Percentiles rank a stretch among this genome's conserved stretches.
Conservation (phyloP, 2,888 invertebrate species). For the Epirrita christyi region DNA sequence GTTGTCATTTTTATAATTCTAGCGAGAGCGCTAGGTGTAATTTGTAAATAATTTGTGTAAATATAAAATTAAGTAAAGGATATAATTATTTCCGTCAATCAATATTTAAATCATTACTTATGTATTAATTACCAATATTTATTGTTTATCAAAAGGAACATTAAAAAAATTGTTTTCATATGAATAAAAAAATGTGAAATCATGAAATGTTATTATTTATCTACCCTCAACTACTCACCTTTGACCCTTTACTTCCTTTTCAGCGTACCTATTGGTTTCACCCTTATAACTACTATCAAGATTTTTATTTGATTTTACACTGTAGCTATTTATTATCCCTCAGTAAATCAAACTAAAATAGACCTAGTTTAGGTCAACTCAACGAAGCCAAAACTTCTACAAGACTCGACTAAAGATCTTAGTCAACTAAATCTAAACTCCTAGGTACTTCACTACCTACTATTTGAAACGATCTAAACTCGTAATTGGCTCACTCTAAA, state of each 20-base stretch:
- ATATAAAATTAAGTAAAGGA: slow-evolving; percentile 66
- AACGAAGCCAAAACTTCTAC: no score
- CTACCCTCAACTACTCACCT: neutral
- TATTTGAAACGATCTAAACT: no score
- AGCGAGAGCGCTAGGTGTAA: slow-evolving; percentile 59
- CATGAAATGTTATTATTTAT: neutral
- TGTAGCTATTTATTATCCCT: no score
- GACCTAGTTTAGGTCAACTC: no score
- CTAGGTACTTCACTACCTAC: no score
- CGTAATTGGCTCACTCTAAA: no score
- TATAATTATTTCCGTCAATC: slow-evolving; percentile 78
- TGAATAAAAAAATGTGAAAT: slow-evolving; percentile 66
- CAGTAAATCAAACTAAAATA: no score
- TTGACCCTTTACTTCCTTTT: neutral
- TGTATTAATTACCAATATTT: slow-evolving; percentile 65
- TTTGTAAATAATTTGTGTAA: slow-evolving; percentile 77
- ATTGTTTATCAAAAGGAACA: slow-evolving; percentile 73
- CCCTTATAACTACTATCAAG: no score
- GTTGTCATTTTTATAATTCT: slow-evolving; percentile 61
- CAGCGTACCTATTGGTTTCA: no score
- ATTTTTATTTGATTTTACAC: no score
- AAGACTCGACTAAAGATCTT: no score
- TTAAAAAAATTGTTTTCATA: slow-evolving; percentile 81
- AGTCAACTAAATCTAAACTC: no score
- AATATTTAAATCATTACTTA: slow-evolving; percentile 63